Percentiles rank a stretch among this genome's conserved stretches.
These are phyloP conservation scores for Ploceus nigricollis DNA, from an alignment of 2,113 vertebrate species.

Conservation along the genomic window DNA sequence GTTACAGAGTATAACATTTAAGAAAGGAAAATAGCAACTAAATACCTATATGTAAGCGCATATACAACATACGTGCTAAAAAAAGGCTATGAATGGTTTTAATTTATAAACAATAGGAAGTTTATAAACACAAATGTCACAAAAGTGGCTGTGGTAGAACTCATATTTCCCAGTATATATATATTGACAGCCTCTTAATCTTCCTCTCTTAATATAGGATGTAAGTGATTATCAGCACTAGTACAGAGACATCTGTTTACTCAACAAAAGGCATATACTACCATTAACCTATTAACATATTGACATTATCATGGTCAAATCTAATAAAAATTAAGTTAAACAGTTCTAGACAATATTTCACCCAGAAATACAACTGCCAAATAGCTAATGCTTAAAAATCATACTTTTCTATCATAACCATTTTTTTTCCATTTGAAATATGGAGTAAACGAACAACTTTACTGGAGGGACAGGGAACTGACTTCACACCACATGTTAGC, in stretches of 20 bases:
- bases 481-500: neutral
- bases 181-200: neutral
- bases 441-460: neutral
- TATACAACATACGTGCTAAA: neutral
- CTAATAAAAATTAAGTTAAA: neutral
- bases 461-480: neutral
- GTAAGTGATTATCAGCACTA: neutral
- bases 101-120: neutral
- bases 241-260: neutral
- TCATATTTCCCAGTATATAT: neutral
- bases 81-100: neutral
- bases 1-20: neutral
- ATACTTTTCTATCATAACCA: neutral
- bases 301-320: neutral
- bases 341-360: neutral
- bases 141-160: neutral
- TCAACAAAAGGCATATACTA: neutral
- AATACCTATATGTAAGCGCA: neutral
- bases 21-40: neutral
- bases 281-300: neutral
- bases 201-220: neutral
- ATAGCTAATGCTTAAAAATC: neutral
- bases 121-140: neutral
- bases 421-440: neutral
- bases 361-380: neutral